A percentile compares a stretch with the other conserved stretches of the same genome.
These are phyloP conservation scores for Drosophila mercatorum DNA, from an alignment of 2,888 invertebrate species.

Conservation along the genomic window DNA sequence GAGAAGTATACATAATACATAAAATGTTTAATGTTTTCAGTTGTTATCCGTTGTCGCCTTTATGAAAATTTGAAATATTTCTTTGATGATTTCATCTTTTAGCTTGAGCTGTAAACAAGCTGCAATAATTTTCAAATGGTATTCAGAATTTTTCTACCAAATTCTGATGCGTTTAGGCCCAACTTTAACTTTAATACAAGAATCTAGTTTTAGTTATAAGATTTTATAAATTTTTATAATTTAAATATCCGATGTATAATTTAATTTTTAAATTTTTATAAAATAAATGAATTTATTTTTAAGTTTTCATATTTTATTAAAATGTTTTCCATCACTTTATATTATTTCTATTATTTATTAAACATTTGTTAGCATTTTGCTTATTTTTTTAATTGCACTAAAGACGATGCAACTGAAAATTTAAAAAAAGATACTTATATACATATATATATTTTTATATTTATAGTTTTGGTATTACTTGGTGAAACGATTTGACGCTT, in stretches of 20 bases:
- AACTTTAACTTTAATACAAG: neutral
- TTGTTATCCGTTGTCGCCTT: neutral
- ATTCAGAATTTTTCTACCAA: neutral
- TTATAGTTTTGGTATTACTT: constrained; percentile 9
- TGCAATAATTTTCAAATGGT: neutral
- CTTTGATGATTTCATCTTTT: constrained; percentile 8
- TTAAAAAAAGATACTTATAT: neutral
- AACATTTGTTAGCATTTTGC: neutral
- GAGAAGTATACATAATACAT: neutral
- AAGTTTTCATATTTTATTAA: neutral
- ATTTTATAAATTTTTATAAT: neutral
- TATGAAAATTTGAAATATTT: neutral
- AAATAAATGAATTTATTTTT: neutral
- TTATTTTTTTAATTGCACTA: neutral
- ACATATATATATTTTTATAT: neutral
- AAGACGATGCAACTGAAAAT: neutral
- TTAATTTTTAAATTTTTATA: too few species aligned
- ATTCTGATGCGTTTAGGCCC: neutral
- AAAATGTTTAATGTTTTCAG: neutral
- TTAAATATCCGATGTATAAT: too few species aligned
- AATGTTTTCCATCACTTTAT: neutral
- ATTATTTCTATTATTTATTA: neutral
- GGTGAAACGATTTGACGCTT: constrained; percentile 1
- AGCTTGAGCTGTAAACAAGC: neutral
- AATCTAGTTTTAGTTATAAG: neutral